Evolutionary conservation across 64 coral and sea anemone genomes (phyloP).

Genomic region (Catalaphyllia jardinei): DNA sequence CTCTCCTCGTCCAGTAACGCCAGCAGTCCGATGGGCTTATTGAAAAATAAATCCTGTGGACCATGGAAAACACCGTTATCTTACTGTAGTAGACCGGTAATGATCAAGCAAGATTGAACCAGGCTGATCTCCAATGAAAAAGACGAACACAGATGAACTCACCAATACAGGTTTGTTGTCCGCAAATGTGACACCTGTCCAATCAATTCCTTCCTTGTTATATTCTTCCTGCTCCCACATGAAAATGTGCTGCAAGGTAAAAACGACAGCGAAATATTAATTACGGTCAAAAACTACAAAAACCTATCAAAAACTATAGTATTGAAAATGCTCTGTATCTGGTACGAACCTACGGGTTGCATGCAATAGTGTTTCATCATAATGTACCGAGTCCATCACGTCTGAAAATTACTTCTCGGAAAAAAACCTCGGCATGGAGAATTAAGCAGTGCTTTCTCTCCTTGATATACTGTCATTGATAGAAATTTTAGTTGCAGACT

Average conservation of each 20-base stretch:
- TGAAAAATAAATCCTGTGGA: conserved; percentile 76
- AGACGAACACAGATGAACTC: conserved; percentile 6
- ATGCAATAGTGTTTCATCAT: no score
- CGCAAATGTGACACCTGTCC: conserved; percentile 69
- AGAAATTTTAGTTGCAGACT: no score
- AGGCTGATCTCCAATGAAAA: no score
- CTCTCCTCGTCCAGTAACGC: conserved; percentile 87
- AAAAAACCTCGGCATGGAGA: no score
- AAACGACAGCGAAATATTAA: background rate
- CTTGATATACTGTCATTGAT: no score
- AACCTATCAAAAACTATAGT: no score
- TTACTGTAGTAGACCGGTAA: background rate
- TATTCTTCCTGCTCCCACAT: conserved; percentile 97
- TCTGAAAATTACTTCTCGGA: no score
- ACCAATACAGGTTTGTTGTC: conserved; percentile 93
- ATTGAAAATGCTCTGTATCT: no score
- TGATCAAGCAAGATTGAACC: background rate
- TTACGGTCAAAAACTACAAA: no score
- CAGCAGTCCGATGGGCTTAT: conserved; percentile 78
- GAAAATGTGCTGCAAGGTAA: conserved; percentile 75
- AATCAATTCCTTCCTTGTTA: conserved; percentile 90
- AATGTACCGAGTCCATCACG: no score
- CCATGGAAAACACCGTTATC: background rate
- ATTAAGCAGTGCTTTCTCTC: no score
- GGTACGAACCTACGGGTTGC: no score